Evolutionary conservation across 2,888 invertebrate species (phyloP).

Genomic region (Polydrusus pterygomalis): DNA sequence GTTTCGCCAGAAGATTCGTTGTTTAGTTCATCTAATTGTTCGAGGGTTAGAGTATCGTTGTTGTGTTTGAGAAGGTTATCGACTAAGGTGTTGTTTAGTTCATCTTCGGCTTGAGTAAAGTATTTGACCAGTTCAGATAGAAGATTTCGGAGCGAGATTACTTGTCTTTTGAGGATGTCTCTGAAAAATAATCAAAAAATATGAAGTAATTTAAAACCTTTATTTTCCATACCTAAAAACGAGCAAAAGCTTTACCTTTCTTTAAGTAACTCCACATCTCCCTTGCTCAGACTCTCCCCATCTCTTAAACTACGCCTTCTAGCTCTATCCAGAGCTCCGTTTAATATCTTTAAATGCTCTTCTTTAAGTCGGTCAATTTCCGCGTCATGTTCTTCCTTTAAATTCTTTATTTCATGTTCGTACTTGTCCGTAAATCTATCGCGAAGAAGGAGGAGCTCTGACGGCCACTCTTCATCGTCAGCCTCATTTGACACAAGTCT

Average conservation of each 20-base stretch:
- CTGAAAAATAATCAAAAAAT: conserved; percentile 70
- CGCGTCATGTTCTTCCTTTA: conserved; percentile 76
- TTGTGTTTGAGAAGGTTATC: conserved; percentile 76
- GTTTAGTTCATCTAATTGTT: conserved; percentile 59
- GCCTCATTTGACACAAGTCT: conserved; percentile 81
- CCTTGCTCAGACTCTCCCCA: conserved; percentile 73
- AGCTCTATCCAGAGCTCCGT: conserved; percentile 67
- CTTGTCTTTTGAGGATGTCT: conserved; percentile 80
- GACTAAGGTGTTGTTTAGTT: conserved; percentile 84
- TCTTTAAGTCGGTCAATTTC: conserved; percentile 76
- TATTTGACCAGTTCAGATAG: conserved; percentile 83
- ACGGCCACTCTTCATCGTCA: conserved; percentile 84
- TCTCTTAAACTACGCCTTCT: conserved; percentile 65
- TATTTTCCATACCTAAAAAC: neutral
- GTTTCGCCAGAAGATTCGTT: conserved; percentile 60
- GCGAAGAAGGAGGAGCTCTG: conserved; percentile 82
- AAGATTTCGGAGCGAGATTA: conserved; percentile 78
- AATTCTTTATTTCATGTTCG: conserved; percentile 76
- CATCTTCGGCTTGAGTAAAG: conserved; percentile 85
- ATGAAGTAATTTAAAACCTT: neutral
- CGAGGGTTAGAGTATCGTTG: conserved; percentile 56
- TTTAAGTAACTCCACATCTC: conserved; percentile 76
- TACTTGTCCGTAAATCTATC: conserved; percentile 83
- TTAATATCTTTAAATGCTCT: conserved; percentile 65
- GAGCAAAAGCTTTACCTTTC: conserved; percentile 74